Percentiles rank a stretch among this genome's conserved stretches.
These are phyloP conservation scores for Orgyia antiqua DNA, from an alignment of 2,888 invertebrate species.

Conservation along the genomic window DNA sequence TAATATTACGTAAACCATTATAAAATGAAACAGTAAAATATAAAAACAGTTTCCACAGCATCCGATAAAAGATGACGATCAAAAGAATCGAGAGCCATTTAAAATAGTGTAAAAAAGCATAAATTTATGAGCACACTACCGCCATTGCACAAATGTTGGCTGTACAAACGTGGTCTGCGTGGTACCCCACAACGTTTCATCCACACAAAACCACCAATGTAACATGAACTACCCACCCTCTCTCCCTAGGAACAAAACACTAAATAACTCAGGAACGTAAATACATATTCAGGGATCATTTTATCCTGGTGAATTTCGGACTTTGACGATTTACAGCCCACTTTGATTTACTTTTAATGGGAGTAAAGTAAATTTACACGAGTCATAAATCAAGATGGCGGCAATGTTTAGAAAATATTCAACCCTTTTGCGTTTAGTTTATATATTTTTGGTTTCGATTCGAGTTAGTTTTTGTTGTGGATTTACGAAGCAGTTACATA, in stretches of 20 bases:
- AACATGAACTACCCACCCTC: conserved; percentile 6
- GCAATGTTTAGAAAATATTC: conserved; percentile 21
- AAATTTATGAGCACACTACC: conserved; percentile 32
- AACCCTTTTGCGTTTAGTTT: conserved; percentile 17
- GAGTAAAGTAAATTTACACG: conserved; percentile 49
- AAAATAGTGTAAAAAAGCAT: conserved; percentile 25
- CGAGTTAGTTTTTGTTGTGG: too few species aligned
- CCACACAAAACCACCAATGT: conserved; percentile 20
- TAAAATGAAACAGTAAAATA: conserved; percentile 2
- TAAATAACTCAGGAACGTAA: conserved; percentile 1
- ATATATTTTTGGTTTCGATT: too few species aligned
- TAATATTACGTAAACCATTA: conserved; percentile 1
- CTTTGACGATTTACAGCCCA: conserved; percentile 54
- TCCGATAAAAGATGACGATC: conserved; percentile 20
- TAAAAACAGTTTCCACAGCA: conserved; percentile 9
- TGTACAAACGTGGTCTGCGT: conserved; percentile 35
- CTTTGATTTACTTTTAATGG: conserved; percentile 61
- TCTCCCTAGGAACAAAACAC: conserved; percentile 1
- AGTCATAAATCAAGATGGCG: conserved; percentile 50
- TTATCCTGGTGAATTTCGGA: conserved; percentile 23
- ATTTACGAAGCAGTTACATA: too few species aligned
- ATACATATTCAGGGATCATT: conserved; percentile 9
- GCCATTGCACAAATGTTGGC: conserved; percentile 37
- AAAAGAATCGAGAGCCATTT: conserved; percentile 21
- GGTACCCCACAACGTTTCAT: conserved; percentile 36